Evolutionary conservation across 1,140 invertebrate species (phyloP).

Genomic region (Amphibalanus amphitrite): DNA sequence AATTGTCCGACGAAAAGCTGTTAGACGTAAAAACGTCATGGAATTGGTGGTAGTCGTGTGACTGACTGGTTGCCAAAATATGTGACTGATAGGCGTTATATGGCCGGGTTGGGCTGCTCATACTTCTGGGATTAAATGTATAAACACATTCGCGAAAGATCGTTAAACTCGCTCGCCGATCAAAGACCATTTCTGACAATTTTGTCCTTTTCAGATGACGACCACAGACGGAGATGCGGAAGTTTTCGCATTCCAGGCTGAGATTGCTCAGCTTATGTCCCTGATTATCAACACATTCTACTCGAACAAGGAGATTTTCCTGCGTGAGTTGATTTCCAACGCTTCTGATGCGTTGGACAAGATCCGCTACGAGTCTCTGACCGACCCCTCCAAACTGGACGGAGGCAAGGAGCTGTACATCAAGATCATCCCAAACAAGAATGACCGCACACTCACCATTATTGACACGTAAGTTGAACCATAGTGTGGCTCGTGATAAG

Average conservation of each 20-base stretch:
- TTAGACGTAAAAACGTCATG: too few species aligned
- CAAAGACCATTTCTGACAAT: too few species aligned
- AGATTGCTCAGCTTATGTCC: conserved; percentile 91
- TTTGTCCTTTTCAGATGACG: neutral
- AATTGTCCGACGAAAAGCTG: too few species aligned
- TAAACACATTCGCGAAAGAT: too few species aligned
- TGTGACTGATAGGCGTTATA: too few species aligned
- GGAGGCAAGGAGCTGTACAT: conserved; percentile 74
- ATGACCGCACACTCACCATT: conserved; percentile 69
- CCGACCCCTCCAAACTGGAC: conserved; percentile 69
- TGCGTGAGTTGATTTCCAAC: conserved; percentile 87
- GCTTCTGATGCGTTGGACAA: conserved; percentile 53
- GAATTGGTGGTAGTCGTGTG: too few species aligned
- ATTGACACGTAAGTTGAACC: conserved; percentile 54
- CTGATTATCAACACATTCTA: conserved; percentile 99
- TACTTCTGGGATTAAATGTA: too few species aligned
- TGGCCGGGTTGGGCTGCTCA: too few species aligned
- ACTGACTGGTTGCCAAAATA: too few species aligned
- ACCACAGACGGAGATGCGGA: conserved; percentile 27
- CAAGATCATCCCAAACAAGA: conserved; percentile 79
- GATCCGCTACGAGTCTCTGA: conserved; percentile 66
- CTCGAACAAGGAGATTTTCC: conserved; percentile 98
- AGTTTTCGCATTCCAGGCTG: conserved; percentile 70
- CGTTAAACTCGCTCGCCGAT: too few species aligned
- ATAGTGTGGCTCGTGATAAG: too few species aligned